Conservation (phyloP, 2,888 invertebrate genomes). For the Trichopoda pennipes region DNA sequence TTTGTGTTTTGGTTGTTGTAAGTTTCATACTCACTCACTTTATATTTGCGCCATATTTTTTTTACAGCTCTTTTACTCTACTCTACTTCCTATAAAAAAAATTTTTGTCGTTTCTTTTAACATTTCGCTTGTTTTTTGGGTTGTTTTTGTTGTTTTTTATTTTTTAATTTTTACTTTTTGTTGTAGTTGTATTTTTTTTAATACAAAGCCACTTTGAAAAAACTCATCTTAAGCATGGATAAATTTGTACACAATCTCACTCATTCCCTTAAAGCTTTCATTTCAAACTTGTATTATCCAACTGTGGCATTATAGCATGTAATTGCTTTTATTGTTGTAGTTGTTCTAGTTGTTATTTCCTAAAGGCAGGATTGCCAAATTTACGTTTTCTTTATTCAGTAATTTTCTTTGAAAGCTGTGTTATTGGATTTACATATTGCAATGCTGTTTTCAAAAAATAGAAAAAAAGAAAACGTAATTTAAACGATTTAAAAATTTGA, state of each 20-base stretch:
- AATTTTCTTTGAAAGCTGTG: too few species aligned
- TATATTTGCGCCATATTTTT: conserved; percentile 61
- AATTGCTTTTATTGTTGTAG: background rate
- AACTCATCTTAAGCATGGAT: conserved; percentile 38
- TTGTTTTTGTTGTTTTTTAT: conserved; percentile 14
- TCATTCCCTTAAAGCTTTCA: conserved; percentile 17
- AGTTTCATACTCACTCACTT: conserved; percentile 36
- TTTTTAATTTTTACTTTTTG: conserved; percentile 10
- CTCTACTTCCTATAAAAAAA: conserved; percentile 31
- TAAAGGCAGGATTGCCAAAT: conserved; percentile 8
- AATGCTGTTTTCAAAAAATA: too few species aligned
- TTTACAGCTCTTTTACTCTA: conserved; percentile 50
- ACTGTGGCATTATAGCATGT: conserved; percentile 1
- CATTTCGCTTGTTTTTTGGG: conserved; percentile 8
- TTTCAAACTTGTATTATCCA: conserved; percentile 5
- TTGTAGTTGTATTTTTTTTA: conserved; percentile 14
- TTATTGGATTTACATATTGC: too few species aligned
- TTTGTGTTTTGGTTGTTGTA: conserved; percentile 31
- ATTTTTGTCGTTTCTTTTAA: conserved; percentile 22
- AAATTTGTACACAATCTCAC: conserved; percentile 22
- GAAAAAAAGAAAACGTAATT: too few species aligned
- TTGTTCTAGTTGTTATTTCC: conserved; percentile 7
- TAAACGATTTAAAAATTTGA: too few species aligned
- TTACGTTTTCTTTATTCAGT: background rate
- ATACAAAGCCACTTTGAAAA: conserved; percentile 47